phyloP scores from a whole-genome alignment of 2,797 vertebrate genomes.

The Gallinago solitaria region DNA sequence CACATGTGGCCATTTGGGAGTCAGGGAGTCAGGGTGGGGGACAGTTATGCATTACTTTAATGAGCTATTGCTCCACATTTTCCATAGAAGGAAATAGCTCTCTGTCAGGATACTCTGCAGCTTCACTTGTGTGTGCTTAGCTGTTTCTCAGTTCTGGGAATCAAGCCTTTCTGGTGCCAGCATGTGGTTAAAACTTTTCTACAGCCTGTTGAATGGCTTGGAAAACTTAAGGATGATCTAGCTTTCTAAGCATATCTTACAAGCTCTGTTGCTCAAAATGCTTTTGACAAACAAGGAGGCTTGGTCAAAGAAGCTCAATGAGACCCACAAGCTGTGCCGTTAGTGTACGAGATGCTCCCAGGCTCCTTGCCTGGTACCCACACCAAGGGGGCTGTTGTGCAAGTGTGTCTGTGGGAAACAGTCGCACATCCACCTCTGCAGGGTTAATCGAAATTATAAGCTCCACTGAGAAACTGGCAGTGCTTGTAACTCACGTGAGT shows the following conservation, averaged over 20 bases:
- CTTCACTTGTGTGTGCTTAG: neutral
- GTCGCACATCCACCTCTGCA: neutral
- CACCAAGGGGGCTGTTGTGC: neutral
- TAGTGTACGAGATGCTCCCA: neutral
- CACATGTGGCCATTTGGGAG: neutral
- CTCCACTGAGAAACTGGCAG: constrained; percentile 51
- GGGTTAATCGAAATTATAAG: constrained; percentile 38
- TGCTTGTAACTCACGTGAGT: constrained; percentile 21
- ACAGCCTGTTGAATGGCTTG: neutral
- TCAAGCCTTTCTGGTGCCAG: neutral
- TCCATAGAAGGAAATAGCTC: neutral
- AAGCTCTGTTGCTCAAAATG: neutral
- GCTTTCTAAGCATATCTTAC: neutral
- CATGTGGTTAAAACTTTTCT: constrained; percentile 8
- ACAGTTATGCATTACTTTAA: neutral
- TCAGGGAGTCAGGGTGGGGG: fast-evolving
- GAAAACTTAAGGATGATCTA: neutral
- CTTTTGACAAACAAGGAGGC: neutral
- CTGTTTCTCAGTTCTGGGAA: neutral
- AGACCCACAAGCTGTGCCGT: neutral
- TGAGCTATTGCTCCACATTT: neutral
- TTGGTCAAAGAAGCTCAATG: neutral
- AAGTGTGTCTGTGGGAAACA: neutral
- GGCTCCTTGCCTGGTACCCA: neutral
- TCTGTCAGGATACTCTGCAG: neutral